Evolutionary conservation across 37 sponge, comb jelly and placozoan genomes (phyloP).

Genomic region (Theonella swinhoei): DNA sequence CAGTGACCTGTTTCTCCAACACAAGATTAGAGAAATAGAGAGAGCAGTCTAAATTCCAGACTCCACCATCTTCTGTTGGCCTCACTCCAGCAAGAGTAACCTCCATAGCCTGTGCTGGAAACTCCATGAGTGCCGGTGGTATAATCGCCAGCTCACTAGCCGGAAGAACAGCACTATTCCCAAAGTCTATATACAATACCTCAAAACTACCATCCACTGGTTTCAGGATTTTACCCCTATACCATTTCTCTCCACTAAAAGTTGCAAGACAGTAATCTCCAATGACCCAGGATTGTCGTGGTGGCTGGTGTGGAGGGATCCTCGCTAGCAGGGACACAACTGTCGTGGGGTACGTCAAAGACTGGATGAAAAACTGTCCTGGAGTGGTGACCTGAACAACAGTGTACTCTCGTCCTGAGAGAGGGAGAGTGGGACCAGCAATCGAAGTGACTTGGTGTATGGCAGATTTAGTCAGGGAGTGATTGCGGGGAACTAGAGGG

Average conservation of each 20-base stretch:
- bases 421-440: no score
- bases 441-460: no score
- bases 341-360: not conserved
- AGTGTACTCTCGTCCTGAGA: no score
- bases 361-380: not conserved
- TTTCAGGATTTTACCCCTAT: not conserved
- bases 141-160: not conserved
- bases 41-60: not conserved
- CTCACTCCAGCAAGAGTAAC: not conserved
- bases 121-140: not conserved
- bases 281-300: not conserved
- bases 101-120: not conserved
- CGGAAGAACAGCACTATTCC: slow-evolving; percentile 6
- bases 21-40: not conserved
- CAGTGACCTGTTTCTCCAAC: not conserved
- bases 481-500: no score
- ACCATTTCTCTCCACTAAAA: not conserved
- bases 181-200: slow-evolving; percentile 24
- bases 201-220: not conserved
- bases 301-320: not conserved
- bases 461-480: no score
- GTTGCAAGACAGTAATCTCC: not conserved
- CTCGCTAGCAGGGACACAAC: not conserved
- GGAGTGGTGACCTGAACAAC: not conserved
- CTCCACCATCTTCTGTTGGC: not conserved